Evolutionary conservation across 2,888 invertebrate genomes (phyloP).

Genomic region (Sialis fuliginosa): DNA sequence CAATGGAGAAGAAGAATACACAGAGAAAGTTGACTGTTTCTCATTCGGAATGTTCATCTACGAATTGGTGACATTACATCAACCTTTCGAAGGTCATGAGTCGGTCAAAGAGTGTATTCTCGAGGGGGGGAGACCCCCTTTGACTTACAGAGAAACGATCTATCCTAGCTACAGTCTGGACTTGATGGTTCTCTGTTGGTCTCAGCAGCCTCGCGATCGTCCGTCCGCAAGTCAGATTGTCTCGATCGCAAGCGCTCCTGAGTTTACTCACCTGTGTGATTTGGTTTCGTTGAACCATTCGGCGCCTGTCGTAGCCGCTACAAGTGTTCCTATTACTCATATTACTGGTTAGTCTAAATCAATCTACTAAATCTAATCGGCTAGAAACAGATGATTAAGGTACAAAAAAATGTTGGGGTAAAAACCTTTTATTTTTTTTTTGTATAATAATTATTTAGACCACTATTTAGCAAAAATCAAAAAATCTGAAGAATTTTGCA

Average conservation of each 20-base stretch:
- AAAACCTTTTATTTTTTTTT: too few relatives aligned
- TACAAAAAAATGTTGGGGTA: too few relatives aligned
- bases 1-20: constrained; percentile 97
- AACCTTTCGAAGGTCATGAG: constrained; percentile 92
- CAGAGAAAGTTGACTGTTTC: constrained; percentile 97
- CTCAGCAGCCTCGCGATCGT: constrained; percentile 65
- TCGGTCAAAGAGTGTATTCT: constrained; percentile 92
- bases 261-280: constrained; percentile 77
- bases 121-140: constrained; percentile 81
- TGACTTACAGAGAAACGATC: constrained; percentile 66
- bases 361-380: not conserved
- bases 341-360: constrained; percentile 24
- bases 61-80: constrained; percentile 80
- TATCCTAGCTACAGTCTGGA: constrained; percentile 83
- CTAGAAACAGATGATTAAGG: too few relatives aligned
- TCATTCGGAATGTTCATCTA: constrained; percentile 98
- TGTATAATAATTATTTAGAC: too few relatives aligned
- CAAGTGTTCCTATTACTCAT: constrained; percentile 28
- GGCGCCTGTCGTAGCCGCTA: constrained; percentile 44
- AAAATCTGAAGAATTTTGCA: too few relatives aligned
- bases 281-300: constrained; percentile 54
- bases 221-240: constrained; percentile 92
- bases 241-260: constrained; percentile 80
- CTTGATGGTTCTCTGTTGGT: constrained; percentile 93
- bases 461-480: too few relatives aligned